A percentile compares a stretch with the other conserved stretches of the same genome.
Evolutionary conservation across 2,888 invertebrate species (phyloP).

Genomic region (Nowickia ferox): DNA sequence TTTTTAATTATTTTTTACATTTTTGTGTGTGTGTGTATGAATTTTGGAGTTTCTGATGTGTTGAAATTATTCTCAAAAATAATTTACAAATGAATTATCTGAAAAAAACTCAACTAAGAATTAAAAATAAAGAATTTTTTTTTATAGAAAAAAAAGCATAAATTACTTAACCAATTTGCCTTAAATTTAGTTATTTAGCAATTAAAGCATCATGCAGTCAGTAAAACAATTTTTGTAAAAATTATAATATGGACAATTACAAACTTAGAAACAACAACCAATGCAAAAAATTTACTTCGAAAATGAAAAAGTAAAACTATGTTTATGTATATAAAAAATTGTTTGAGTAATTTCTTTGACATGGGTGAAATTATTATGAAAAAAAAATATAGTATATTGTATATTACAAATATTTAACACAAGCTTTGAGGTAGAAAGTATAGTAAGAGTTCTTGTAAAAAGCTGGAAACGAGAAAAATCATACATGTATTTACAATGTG

Average conservation of each 20-base stretch:
- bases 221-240: constrained; percentile 35
- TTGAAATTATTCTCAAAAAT: constrained; percentile 68
- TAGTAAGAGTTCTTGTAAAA: constrained; percentile 34
- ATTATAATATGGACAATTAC: constrained; percentile 40
- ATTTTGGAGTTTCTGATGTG: constrained; percentile 67
- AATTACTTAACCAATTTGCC: constrained; percentile 62
- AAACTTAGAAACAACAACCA: constrained; percentile 68
- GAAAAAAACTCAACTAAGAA: constrained; percentile 51
- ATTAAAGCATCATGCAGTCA: constrained; percentile 56
- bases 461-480: constrained; percentile 35
- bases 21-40: constrained; percentile 79
- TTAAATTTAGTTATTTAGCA: constrained; percentile 45
- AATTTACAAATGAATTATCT: constrained; percentile 69
- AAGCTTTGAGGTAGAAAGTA: constrained; percentile 39
- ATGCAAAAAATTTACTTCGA: constrained; percentile 59
- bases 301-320: constrained; percentile 55
- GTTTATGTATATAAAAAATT: constrained; percentile 51
- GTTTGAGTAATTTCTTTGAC: constrained; percentile 41
- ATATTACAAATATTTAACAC: constrained; percentile 65
- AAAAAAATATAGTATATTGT: constrained; percentile 15
- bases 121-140: constrained; percentile 48
- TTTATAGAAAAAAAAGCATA: constrained; percentile 54
- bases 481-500: constrained; percentile 45
- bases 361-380: constrained; percentile 54
- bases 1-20: constrained; percentile 73